Percentiles rank a stretch among this genome's conserved stretches.
Conservation (phyloP, 2,888 invertebrate species). For the Xanthia togata region DNA sequence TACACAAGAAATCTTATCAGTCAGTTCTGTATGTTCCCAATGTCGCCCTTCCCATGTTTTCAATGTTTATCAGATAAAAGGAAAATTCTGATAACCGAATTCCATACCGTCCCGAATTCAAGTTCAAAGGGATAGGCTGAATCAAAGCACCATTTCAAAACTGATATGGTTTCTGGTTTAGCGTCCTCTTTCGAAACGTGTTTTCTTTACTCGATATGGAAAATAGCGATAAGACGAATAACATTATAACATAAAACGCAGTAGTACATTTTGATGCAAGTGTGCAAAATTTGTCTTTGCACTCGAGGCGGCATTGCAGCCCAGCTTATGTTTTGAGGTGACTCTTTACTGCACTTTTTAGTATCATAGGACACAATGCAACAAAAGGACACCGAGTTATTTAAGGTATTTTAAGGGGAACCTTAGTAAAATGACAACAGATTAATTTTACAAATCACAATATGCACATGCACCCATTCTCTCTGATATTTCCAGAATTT, state of each 20-base stretch:
- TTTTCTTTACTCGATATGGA: not conserved
- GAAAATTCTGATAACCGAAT: not conserved
- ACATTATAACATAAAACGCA: not conserved
- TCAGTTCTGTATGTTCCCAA: not conserved
- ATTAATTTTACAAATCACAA: not conserved
- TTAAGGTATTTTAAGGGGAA: not conserved
- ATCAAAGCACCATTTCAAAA: not conserved
- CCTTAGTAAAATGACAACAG: not conserved
- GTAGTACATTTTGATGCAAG: not conserved
- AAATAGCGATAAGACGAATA: slow-evolving; percentile 26
- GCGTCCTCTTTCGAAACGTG: not conserved
- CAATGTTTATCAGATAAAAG: slow-evolving; percentile 16
- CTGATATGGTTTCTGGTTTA: not conserved
- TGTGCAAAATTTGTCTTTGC: not conserved
- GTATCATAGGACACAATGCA: not conserved
- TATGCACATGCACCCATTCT: not conserved
- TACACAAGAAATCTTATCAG: not conserved
- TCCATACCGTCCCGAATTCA: not conserved
- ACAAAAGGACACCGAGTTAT: not conserved
- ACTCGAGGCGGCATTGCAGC: not conserved
- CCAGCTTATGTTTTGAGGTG: not conserved
- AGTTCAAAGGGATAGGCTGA: not conserved
- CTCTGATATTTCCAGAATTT: slow-evolving; percentile 6
- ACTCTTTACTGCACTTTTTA: not conserved
- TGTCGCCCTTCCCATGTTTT: slow-evolving; percentile 7